Conservation (phyloP, 2,888 invertebrate species). For the Nesidiocoris tenuis region DNA sequence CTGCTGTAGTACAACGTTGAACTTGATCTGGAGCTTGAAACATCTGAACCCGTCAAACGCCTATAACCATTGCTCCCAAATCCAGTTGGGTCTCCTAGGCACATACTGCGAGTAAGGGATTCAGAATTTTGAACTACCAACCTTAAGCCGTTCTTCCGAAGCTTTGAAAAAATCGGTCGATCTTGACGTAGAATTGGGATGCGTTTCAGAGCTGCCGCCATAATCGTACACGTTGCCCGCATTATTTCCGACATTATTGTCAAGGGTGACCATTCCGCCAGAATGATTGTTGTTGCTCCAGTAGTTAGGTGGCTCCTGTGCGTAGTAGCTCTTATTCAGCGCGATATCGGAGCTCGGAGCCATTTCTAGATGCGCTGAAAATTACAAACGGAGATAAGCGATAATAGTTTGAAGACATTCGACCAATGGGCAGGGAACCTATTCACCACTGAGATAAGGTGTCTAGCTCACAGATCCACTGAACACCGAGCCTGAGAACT, state of each 20-base stretch:
- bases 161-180: slow-evolving; percentile 47
- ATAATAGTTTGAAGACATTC: too few relatives aligned
- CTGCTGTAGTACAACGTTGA: too few relatives aligned
- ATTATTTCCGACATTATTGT: background rate
- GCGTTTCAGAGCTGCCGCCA: slow-evolving; percentile 12
- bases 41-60: too few relatives aligned
- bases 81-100: too few relatives aligned
- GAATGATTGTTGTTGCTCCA: slow-evolving; percentile 17
- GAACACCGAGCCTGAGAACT: too few relatives aligned
- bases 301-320: slow-evolving; percentile 11
- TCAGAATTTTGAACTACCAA: too few relatives aligned
- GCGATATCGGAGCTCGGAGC: slow-evolving; percentile 3
- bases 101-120: too few relatives aligned
- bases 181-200: slow-evolving; percentile 3
- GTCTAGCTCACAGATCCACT: too few relatives aligned
- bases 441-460: too few relatives aligned
- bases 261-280: slow-evolving; percentile 3
- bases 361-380: background rate
- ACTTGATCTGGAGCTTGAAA: too few relatives aligned
- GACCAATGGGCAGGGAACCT: too few relatives aligned
- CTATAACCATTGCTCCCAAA: too few relatives aligned
- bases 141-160: slow-evolving; percentile 48
- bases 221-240: slow-evolving; percentile 1
- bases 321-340: background rate
- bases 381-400: background rate